Evolutionary conservation across 2,113 vertebrate genomes (phyloP).

Genomic region (Podarcis raffonei): DNA sequence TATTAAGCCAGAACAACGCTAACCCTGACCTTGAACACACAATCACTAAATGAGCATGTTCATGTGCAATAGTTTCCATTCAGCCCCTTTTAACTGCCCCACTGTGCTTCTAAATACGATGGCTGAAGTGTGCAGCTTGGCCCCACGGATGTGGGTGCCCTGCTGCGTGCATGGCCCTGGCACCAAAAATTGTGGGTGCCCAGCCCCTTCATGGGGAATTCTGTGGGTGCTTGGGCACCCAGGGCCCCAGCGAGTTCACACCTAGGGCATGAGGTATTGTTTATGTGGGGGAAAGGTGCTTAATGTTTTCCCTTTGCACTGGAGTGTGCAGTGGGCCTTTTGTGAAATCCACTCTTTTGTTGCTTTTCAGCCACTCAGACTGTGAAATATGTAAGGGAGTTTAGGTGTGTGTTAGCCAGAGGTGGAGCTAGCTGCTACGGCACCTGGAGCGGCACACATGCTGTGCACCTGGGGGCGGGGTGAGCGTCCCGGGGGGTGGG

Average conservation of each 20-base stretch:
- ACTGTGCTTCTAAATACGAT: neutral
- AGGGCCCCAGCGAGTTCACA: too few relatives aligned
- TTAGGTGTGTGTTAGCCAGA: neutral
- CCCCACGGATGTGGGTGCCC: too few relatives aligned
- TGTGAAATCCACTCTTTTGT: neutral
- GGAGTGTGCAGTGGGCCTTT: neutral
- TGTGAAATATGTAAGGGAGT: neutral
- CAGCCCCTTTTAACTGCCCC: neutral
- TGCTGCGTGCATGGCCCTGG: too few relatives aligned
- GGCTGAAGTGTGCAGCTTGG: neutral
- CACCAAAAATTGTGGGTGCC: too few relatives aligned
- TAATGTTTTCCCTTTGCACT: neutral
- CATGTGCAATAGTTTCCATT: neutral
- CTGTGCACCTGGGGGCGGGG: too few relatives aligned
- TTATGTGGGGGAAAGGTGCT: neutral
- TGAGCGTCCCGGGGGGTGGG: too few relatives aligned
- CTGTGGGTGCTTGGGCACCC: too few relatives aligned
- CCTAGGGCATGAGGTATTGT: neutral
- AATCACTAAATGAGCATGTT: neutral
- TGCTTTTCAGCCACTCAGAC: neutral
- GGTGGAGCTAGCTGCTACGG: neutral
- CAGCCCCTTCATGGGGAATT: too few relatives aligned
- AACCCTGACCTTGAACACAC: neutral
- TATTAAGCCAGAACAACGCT: neutral
- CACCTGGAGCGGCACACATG: too few relatives aligned